Evolutionary conservation across 2,888 invertebrate species (phyloP), one percentile per base, ranked within the genome.

Genomic region (Stratiomys singularior): DNA sequence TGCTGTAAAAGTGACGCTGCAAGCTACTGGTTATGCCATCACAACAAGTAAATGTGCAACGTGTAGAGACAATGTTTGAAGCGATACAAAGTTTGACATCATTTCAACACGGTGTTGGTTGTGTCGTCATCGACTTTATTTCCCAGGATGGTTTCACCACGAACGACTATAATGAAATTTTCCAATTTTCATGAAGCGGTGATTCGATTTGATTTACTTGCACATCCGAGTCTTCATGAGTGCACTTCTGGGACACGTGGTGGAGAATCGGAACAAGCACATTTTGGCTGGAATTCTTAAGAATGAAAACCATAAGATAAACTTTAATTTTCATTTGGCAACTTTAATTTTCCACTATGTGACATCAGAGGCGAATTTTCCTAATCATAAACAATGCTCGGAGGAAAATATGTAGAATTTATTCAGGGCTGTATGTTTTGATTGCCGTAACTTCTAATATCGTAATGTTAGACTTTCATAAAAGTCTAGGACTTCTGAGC

Each of bases 121-220:
- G 58, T 56, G 11, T 28, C 37, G 58, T 56, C 56, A 27, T 23
- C 25, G 44, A 58, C 58, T 74, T 74, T 74, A 74, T 74, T 58
- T 60, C 60, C 74, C 60, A 21, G 23, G 74, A 58, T 74, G 74
- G 30, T 74, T 58, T 74, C 23, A 37, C 44, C 74, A 58, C 37
- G 74, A 60, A 60, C 60, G 74, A 74, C 74, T 9, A 44, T 74
- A 74, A 74, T 74, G 74, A 58, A 74, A 74, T 74, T 74, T 74
- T 74, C 60, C 58, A 74, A 74, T 74, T 74, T 74, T 74, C 74
- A 74, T 74, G 74, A 74, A 74, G 60, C 56, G 74, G 58, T 74
- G 58, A 74, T 74, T 74, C 27, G 74, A 74, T 74, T 74, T 74
- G 74, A 74, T 74, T 74, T 74, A 74, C 30, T 74, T 60, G 74